Evolutionary conservation across 2,888 invertebrate genomes (phyloP).

Genomic region (Phaonia tiefii): DNA sequence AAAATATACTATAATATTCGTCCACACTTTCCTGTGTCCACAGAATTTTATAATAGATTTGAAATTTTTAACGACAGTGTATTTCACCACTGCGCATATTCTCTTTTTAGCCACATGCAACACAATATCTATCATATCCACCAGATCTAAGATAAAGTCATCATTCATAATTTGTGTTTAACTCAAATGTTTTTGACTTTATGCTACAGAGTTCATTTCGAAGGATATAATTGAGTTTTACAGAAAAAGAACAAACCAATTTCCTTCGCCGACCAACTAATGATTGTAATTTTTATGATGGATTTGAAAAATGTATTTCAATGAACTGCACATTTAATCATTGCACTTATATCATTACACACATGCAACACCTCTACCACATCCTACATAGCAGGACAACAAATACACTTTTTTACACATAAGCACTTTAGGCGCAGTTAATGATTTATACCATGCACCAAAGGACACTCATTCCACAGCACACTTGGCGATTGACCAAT

Average conservation of each 20-base stretch:
- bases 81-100: not conserved
- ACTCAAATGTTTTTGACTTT: too few species aligned
- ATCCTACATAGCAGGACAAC: conserved; percentile 3
- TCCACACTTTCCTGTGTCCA: too few species aligned
- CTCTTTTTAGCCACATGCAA: not conserved
- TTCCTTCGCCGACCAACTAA: not conserved
- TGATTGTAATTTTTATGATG: too few species aligned
- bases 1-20: too few species aligned
- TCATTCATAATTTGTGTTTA: too few species aligned
- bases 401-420: not conserved
- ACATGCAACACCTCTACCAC: not conserved
- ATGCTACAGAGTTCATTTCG: too few species aligned
- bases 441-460: not conserved
- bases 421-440: not conserved
- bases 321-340: not conserved
- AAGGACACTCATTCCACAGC: conserved; percentile 22
- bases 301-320: not conserved
- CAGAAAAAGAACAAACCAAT: conserved; percentile 7
- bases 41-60: too few species aligned
- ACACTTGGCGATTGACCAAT: conserved; percentile 15
- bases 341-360: not conserved
- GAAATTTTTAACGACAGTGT: too few species aligned
- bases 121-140: conserved; percentile 5
- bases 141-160: too few species aligned
- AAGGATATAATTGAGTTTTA: too few species aligned